phyloP scores from a whole-genome alignment of 2,113 vertebrate genomes.

The Aix galericulata region DNA sequence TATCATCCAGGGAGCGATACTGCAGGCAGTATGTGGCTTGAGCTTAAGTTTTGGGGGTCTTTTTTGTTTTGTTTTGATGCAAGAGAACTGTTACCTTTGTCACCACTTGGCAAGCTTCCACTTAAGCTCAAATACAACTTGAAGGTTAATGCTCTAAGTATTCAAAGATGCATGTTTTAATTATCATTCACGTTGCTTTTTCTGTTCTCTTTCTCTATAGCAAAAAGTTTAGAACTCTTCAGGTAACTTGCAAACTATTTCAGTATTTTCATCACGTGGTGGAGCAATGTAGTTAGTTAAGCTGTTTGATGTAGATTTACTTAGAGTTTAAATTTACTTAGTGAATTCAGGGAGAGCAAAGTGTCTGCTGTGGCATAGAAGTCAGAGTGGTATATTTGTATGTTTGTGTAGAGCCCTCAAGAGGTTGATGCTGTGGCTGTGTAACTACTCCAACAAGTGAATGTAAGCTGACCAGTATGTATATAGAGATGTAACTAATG shows the following conservation, averaged over 20 bases:
- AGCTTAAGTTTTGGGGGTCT: neutral
- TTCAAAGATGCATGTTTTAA: neutral
- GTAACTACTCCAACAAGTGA: neutral
- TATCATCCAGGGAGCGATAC: neutral
- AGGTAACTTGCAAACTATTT: neutral
- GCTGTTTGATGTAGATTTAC: neutral
- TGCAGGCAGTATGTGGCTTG: neutral
- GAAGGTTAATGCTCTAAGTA: neutral
- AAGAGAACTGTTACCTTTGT: neutral
- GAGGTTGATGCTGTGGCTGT: neutral
- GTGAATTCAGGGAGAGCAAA: neutral
- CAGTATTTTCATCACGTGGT: neutral
- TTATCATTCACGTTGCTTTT: neutral
- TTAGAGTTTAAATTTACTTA: neutral
- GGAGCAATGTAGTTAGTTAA: neutral
- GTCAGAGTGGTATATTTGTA: neutral
- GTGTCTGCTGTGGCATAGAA: neutral
- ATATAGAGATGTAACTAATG: neutral
- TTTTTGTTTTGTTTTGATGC: neutral
- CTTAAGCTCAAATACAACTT: constrained; percentile 7
- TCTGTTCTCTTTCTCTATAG: neutral
- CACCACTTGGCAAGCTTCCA: neutral
- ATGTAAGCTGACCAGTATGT: neutral
- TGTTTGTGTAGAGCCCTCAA: neutral
- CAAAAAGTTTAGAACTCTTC: neutral